Percentiles rank a stretch among this genome's conserved stretches.
Conservation (phyloP, 2,797 vertebrate species). For the Liasis olivaceus region DNA sequence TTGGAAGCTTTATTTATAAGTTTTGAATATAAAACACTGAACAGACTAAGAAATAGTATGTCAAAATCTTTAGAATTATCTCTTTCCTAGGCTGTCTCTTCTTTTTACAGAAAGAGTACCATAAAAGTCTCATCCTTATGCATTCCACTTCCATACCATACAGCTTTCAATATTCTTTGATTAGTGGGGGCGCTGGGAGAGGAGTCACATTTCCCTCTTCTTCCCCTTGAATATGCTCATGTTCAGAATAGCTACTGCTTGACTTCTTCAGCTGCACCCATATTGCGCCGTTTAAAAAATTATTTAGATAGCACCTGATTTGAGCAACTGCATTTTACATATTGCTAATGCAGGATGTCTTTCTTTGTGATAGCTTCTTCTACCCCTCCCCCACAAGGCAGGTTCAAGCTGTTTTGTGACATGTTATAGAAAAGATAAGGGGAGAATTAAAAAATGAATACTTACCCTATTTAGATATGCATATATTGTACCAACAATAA, state of each 20-base stretch:
- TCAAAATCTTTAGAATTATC: constrained; percentile 70
- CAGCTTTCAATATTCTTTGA: constrained; percentile 43
- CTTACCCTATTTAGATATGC: not conserved
- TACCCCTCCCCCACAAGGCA: constrained; percentile 14
- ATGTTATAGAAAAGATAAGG: not conserved
- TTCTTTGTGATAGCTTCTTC: constrained; percentile 32
- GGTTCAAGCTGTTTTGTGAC: constrained; percentile 8
- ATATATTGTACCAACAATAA: not conserved
- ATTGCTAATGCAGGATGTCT: constrained; percentile 36
- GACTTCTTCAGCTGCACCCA: not conserved
- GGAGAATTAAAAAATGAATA: constrained; percentile 45
- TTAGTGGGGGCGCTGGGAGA: constrained; percentile 7
- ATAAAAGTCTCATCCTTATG: constrained; percentile 49
- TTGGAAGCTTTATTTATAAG: constrained; percentile 69
- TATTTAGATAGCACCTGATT: constrained; percentile 19
- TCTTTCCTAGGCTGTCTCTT: constrained; percentile 49
- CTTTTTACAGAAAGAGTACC: constrained; percentile 58
- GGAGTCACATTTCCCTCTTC: constrained; percentile 23
- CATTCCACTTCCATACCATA: constrained; percentile 42
- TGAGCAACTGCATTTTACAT: constrained; percentile 36
- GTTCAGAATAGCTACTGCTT: constrained; percentile 33
- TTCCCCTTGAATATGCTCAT: constrained; percentile 48
- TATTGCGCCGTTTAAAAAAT: not conserved
- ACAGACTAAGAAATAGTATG: constrained; percentile 59
- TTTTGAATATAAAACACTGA: constrained; percentile 66